Percentiles rank a stretch among this genome's conserved stretches.
Evolutionary conservation across 1,140 invertebrate genomes (phyloP).

Genomic region (Nebria ingens): DNA sequence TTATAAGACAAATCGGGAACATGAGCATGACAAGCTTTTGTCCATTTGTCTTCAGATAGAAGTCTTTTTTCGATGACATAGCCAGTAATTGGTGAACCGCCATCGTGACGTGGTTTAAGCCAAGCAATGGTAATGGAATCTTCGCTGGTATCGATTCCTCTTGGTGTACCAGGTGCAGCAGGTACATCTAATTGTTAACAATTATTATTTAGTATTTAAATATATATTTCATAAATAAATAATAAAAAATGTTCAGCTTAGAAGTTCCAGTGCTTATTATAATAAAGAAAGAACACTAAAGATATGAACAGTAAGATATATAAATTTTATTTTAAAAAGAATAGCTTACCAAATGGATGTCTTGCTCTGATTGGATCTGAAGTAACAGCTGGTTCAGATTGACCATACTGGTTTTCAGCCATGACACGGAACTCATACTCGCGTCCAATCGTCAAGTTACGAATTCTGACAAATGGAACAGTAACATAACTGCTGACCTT

Average conservation of each 20-base stretch:
- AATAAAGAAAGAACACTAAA: constrained; percentile 6
- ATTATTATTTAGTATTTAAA: not conserved
- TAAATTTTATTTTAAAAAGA: too few species aligned
- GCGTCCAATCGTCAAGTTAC: constrained; percentile 81
- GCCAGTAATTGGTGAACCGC: constrained; percentile 81
- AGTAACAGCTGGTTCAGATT: constrained; percentile 83
- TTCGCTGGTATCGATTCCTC: constrained; percentile 76
- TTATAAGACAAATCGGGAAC: constrained; percentile 69
- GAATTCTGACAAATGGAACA: constrained; percentile 75
- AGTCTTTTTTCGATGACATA: constrained; percentile 89
- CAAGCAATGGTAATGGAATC: constrained; percentile 91
- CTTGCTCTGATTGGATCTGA: constrained; percentile 83
- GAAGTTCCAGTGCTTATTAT: too few species aligned
- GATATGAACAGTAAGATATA: constrained; percentile 27
- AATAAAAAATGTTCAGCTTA: too few species aligned
- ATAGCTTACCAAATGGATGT: constrained; percentile 79
- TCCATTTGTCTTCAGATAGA: constrained; percentile 84
- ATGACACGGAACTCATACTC: constrained; percentile 96
- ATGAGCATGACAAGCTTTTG: constrained; percentile 72
- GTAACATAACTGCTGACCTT: constrained; percentile 89
- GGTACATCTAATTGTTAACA: constrained; percentile 58
- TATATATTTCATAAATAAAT: not conserved
- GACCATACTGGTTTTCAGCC: constrained; percentile 94
- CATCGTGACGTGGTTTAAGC: constrained; percentile 88
- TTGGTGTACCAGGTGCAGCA: constrained; percentile 77